Evolutionary conservation across 2,888 invertebrate species (phyloP), one percentile per base, ranked within the genome.

Genomic region (Tinea pellionella): DNA sequence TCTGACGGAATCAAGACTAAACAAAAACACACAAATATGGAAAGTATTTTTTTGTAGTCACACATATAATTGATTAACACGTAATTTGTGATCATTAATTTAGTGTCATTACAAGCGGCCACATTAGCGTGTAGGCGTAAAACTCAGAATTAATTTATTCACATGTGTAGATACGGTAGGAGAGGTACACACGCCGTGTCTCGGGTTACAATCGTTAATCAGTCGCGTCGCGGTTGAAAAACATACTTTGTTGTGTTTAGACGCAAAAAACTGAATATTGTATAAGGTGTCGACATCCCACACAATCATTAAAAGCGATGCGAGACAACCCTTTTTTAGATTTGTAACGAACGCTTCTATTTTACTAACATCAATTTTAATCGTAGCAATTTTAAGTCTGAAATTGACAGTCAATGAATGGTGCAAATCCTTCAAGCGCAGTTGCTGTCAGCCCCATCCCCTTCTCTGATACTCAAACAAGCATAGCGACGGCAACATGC

Each of bases 181-280:
- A 66, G 68, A 68, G 68, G 70, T 75, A 73, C 71, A 71, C 67
- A 68, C 68, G 67, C 18, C 69, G 72, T 6, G 57, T 30, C 76
- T 83, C 77, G 67, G 66, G 74, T 80, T 80, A 76, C 80, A 67
- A 67, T 75, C 77, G 75, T 81, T 81, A 81, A 82, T 83, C 78
- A 81, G 77, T 77, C 71, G 70, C 69, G 71, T 42, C 42, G 47
- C 16, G 47, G 64, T 70, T 72, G 72, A 73, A 72, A 72, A 69
- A 67, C 69, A 65, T 69, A 69, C 66, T 69, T 68, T 64, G 69
- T 64, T 63, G 65, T 63, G 66, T 71, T 68, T 64, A 66, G 68
- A 47, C 68, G 74, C 75, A 75, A 78, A 78, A 78, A 75, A 70
- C 68, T 65, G 63, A 64, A 47, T 41, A 47, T 47, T n/a, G 13